A percentile compares a stretch with the other conserved stretches of the same genome.
Conservation (phyloP, 53 echinoderm and acorn worm genomes). For the Echinarachnius parma region DNA sequence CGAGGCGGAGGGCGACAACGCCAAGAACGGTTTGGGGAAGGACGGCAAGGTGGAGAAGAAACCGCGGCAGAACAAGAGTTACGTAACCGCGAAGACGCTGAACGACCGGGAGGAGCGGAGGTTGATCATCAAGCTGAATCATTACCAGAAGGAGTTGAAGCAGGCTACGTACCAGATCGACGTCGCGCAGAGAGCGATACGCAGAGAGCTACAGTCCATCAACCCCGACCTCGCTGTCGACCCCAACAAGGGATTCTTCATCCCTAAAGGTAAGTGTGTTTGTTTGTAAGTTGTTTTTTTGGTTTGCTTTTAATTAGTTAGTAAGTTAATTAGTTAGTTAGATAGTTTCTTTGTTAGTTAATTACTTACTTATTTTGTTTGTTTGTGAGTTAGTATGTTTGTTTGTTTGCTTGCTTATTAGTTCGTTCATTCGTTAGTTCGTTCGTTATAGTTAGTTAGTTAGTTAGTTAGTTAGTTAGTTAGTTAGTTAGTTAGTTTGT, state of each 20-base stretch:
- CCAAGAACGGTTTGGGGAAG: constrained; percentile 21
- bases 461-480: too few relatives aligned
- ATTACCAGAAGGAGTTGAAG: constrained; percentile 66
- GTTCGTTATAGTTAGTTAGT: too few relatives aligned
- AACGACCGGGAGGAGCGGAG: constrained; percentile 78
- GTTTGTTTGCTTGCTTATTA: too few relatives aligned
- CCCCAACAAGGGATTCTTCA: constrained; percentile 67
- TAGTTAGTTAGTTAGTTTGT: too few relatives aligned
- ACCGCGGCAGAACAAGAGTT: constrained; percentile 55
- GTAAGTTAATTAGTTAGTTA: too few relatives aligned
- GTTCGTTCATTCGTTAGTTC: too few relatives aligned
- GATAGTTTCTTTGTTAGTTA: too few relatives aligned
- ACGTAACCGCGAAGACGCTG: constrained; percentile 69
- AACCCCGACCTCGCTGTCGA: constrained; percentile 67
- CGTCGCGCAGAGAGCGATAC: constrained; percentile 61
- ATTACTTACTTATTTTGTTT: too few relatives aligned
- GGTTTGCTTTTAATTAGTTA: too few relatives aligned
- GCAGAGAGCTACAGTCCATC: constrained; percentile 58
- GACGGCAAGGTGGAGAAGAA: constrained; percentile 38
- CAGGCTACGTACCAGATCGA: constrained; percentile 55
- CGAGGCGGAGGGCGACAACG: constrained; percentile 59
- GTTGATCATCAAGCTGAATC: constrained; percentile 48
- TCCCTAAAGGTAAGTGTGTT: constrained; percentile 54
- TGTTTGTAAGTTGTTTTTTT: too few relatives aligned
- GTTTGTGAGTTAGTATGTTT: too few relatives aligned